A percentile compares a stretch with the other conserved stretches of the same genome.
These are phyloP conservation scores for Acrocyrtus sp. DNA, from an alignment of 2,888 invertebrate species.

Conservation along the genomic window DNA sequence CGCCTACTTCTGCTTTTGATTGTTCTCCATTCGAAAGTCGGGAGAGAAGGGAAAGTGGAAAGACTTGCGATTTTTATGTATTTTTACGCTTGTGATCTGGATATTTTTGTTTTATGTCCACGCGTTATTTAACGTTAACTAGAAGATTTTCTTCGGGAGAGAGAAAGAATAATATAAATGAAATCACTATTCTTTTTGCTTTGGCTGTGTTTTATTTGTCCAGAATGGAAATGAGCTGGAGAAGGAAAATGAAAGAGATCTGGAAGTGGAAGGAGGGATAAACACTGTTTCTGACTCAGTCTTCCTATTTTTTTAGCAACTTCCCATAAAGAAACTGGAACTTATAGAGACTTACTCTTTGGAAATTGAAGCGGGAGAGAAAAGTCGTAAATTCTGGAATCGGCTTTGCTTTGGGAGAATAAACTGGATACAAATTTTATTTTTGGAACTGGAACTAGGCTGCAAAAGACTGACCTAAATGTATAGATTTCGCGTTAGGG, in stretches of 20 bases:
- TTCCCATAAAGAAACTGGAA: not conserved
- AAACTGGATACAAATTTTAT: not conserved
- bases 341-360: not conserved
- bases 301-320: not conserved
- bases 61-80: constrained; percentile 49
- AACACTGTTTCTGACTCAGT: constrained; percentile 32
- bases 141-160: not conserved
- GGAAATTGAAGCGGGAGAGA: not conserved
- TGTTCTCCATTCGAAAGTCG: not conserved
- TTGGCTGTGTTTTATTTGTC: not conserved
- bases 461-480: not conserved
- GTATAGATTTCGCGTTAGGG: too few species aligned
- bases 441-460: not conserved
- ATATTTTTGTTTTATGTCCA: constrained; percentile 46
- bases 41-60: not conserved
- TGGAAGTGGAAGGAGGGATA: constrained; percentile 21
- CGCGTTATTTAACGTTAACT: constrained; percentile 49
- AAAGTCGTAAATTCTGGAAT: constrained; percentile 34
- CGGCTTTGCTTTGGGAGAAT: constrained; percentile 8
- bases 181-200: constrained; percentile 3
- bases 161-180: not conserved
- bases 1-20: not conserved
- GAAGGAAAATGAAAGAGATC: constrained; percentile 33
- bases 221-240: constrained; percentile 10
- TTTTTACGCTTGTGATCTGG: constrained; percentile 30